phyloP scores from a whole-genome alignment of 1,140 invertebrate genomes.

The Drosophila busckii region DNA sequence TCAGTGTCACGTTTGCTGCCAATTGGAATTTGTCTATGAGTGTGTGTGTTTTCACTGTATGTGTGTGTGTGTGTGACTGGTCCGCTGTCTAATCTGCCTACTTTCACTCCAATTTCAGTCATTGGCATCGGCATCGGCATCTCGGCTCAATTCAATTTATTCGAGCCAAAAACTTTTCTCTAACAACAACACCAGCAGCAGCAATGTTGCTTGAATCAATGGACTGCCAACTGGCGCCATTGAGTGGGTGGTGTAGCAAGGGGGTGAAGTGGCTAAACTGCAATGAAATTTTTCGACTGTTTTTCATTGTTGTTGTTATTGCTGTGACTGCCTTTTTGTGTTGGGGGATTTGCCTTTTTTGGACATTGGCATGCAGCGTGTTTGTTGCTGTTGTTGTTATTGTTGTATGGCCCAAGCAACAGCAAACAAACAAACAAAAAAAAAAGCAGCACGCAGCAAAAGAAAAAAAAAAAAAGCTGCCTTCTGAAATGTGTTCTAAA shows the following conservation, averaged over 20 bases:
- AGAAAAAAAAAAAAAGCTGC: constrained; percentile 2
- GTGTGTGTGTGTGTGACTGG: constrained; percentile 13
- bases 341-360: constrained; percentile 69
- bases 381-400: constrained; percentile 40
- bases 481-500: constrained; percentile 69
- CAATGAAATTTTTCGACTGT: constrained; percentile 65
- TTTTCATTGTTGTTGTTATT: constrained; percentile 34
- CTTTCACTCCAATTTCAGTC: constrained; percentile 75
- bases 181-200: constrained; percentile 17
- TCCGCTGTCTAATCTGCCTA: constrained; percentile 65
- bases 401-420: constrained; percentile 25
- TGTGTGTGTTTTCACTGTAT: constrained; percentile 11
- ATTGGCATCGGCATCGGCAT: constrained; percentile 48
- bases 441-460: constrained; percentile 4
- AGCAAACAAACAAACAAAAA: constrained; percentile 32
- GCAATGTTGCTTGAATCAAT: constrained; percentile 18
- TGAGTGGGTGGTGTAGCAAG: constrained; percentile 10
- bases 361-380: constrained; percentile 61
- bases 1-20: constrained; percentile 1
- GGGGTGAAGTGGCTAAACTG: constrained; percentile 33
- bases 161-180: constrained; percentile 58
- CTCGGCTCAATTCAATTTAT: constrained; percentile 73
- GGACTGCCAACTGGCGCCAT: constrained; percentile 34
- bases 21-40: constrained; percentile 17
- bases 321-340: constrained; percentile 21